Base-by-base conservation (phyloP, 2,797 vertebrate genomes). In the Malacoctenus gilli region DNA sequence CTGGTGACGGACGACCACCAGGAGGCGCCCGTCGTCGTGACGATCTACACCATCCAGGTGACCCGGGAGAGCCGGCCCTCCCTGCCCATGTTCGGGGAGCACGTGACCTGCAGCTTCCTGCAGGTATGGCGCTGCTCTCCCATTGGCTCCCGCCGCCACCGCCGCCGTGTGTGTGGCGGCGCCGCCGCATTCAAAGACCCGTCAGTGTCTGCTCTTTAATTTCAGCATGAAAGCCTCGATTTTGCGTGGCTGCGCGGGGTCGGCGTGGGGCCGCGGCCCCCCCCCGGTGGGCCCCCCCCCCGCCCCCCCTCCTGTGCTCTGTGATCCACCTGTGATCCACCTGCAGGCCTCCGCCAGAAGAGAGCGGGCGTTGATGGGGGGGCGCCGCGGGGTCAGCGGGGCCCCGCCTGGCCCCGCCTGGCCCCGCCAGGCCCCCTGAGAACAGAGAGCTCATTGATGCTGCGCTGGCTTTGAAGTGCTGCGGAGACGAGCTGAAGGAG, bases 21-120 rank as follows among this genome's bases (percentile, higher is more conserved):
- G 5, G 25, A 28, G 0, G 85, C 74, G 42, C 81, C 87, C 0
- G 85, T 90, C 4, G 66, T 90, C 79, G 79, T 95, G 76, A 87
- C 89, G 55, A 94, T 86, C 12, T 99, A 98, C 86, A 96, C 89
- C 59, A 75, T 99, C 62, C 92, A 91, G 48, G 68, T 99, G 67
- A 90, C 85, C 68, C 91, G 96, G 4, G 95, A 98, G 73, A 93
- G 92, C 61, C 94, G 94, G 1, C 96, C 97, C 51, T 96, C 94
- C 68, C 87, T 98, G 68, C 97, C 96, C 23, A 91, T 95, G 78
- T 97, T 98, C 64, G 92, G 93, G 42, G 94, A 95, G 49, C 95
- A 95, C n/a, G 89, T 92, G 80, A 91, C 85, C 18, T 98, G 96
- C 43, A 91, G 95, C 50, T 97, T 97, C 73, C 63, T 94, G 36